Evolutionary conservation across 1,140 invertebrate genomes (phyloP), one percentile per base, ranked within the genome.

Genomic region (Caenorhabditis inopinata): DNA sequence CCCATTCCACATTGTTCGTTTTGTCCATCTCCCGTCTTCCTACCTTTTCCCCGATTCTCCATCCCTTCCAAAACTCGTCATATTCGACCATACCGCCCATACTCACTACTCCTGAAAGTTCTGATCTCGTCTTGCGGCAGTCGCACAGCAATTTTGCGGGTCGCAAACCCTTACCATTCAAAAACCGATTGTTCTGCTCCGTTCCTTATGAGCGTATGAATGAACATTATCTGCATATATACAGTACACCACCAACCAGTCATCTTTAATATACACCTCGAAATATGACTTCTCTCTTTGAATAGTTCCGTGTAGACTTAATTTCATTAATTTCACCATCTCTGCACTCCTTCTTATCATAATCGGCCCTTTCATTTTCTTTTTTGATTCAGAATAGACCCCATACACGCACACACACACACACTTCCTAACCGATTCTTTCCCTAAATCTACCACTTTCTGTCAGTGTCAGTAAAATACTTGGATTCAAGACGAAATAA

Each of bases 121-220:
- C 58, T 32, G 58, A 68, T 68, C 58, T 68, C 58, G 58, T 68
- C 29, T 68, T 68, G 58, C 58, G 58, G 58, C 58, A 68, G 58
- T 38, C 58, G 58, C 58, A 68, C 38, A 32, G 58, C 58, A 68
- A 42, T 38, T 16, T 68, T 68, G 58, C 58, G 58, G 58, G 58
- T 68, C 58, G 58, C 58, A 68, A 68, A n/a, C 58, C 58, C n/a
- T 51, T 38, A 68, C 32, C 32, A 42, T 68, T 35, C 32, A 18
- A 42, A 42, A 68, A 11, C 18, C 27, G n/a, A 62, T 32, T 68
- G 51, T 68, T 68, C 32, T 68, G 58, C 38, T 68, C 58, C 12
- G 58, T 68, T 38, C 25, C 32, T 38, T 58, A 32, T 58, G 12
- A 42, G 7, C 38, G 14, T 32, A 42, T 68, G 58, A 68, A 68